Base-by-base conservation (phyloP, 2,797 vertebrate genomes). In the Lindbergichthys nudifrons region DNA sequence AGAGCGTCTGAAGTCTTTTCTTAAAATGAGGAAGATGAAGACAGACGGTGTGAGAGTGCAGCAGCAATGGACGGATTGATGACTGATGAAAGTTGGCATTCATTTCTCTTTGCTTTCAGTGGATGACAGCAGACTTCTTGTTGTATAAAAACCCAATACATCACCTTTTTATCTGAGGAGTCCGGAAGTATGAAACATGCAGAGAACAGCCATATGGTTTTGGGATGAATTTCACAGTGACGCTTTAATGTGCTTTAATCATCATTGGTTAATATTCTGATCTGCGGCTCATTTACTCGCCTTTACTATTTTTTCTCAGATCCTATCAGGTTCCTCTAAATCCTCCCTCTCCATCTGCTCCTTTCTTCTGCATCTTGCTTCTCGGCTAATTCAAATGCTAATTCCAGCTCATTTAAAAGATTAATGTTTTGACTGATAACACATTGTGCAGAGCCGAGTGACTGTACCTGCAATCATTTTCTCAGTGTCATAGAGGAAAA, bases 381-480 rank as follows among this genome's bases (percentile, higher is more conserved):
- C 68, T 70, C 10, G 15, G 54, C 52, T 90, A 77, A 89, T 84
- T 91, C 63, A 78, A 67, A 88, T 81, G 84, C 72, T 87, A 83
- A 86, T 89, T 81, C 56, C 0, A 63, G 64, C 75, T 83, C 73
- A 81, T 89, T 89, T 75, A 60, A 42, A 51, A 88, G 84, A 88
- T 77, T 81, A 52, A 61, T 79, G 74, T 79, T 88, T 73, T 77
- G 50, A 73, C 72, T 70, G 81, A 85, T 84, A 76, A 70, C 77
- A 70, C 72, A 81, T 75, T 88, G 62, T 68, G 70, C 45, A 0
- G 52, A 36, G 70, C 59, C 18, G 32, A 79, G 47, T 64, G 59
- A 57, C 68, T 56, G 71, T 57, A 83, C 79, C 79, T 83, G 76
- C 80, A 80, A 71, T 70, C 47, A 3, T 46, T 83, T 19, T 41